A percentile compares a stretch with the other conserved stretches of the same genome.
Evolutionary conservation across 2,797 vertebrate species (phyloP).

Genomic region (Muraenolepis orangiensis): DNA sequence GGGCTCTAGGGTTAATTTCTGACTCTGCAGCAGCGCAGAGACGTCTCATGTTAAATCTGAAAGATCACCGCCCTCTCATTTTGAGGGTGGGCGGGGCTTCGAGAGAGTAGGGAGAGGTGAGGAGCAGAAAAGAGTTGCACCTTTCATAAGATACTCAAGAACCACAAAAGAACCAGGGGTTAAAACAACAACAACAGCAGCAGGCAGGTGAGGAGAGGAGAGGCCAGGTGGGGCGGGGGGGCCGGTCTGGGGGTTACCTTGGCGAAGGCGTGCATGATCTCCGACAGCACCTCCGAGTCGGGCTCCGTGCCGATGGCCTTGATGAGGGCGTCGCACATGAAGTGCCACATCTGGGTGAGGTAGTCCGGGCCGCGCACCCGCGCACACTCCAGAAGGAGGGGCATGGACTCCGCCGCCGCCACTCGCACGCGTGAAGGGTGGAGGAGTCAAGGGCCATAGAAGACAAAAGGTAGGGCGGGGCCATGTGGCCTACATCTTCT

Average conservation of each 20-base stretch:
- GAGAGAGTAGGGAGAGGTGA: too few species aligned
- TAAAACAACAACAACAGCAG: too few species aligned
- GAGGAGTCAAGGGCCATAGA: conserved; percentile 64
- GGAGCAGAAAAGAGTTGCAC: too few species aligned
- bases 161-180: too few species aligned
- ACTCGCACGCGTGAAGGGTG: conserved; percentile 83
- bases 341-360: conserved; percentile 99
- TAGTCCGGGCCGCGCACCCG: conserved; percentile 92
- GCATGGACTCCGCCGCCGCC: conserved; percentile 96
- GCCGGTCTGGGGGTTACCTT: conserved; percentile 75
- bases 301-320: conserved; percentile 97
- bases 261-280: conserved; percentile 99
- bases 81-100: neutral
- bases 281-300: conserved; percentile 94
- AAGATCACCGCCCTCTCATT: too few species aligned
- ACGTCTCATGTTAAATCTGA: neutral
- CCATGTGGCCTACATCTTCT: too few species aligned
- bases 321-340: conserved; percentile 98
- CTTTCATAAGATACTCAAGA: too few species aligned
- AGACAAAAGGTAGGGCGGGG: neutral
- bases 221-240: neutral
- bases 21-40: too few species aligned
- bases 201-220: neutral
- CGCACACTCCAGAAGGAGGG: conserved; percentile 92
- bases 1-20: too few species aligned